phyloP scores from a whole-genome alignment of 2,113 vertebrate species.

The Rhinopomastus cyanomelas region DNA sequence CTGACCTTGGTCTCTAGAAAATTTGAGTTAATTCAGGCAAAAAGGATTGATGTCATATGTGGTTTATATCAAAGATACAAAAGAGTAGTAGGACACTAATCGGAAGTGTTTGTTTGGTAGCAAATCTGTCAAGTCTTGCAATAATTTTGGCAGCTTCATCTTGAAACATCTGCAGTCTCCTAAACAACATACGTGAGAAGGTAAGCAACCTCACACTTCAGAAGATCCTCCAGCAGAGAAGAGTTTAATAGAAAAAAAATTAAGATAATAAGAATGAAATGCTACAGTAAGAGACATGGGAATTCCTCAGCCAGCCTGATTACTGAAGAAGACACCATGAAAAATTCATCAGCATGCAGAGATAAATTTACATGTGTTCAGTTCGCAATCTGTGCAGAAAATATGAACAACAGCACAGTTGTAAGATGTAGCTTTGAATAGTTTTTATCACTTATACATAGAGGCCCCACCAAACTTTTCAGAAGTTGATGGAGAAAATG shows the following conservation, averaged over 20 bases:
- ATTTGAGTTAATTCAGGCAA: slow-evolving; percentile 70
- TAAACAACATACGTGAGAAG: slow-evolving; percentile 41
- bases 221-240: not conserved
- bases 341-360: not conserved
- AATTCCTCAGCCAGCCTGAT: not conserved
- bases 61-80: slow-evolving; percentile 43
- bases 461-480: not conserved
- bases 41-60: slow-evolving; percentile 64
- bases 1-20: slow-evolving; percentile 69
- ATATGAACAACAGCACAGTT: not conserved
- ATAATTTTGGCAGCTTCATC: slow-evolving; percentile 50
- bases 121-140: slow-evolving; percentile 62
- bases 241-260: not conserved
- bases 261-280: not conserved
- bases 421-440: not conserved
- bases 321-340: not conserved
- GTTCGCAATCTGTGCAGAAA: not conserved
- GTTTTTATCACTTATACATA: not conserved
- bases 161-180: slow-evolving; percentile 37
- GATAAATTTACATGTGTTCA: not conserved
- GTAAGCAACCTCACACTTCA: not conserved
- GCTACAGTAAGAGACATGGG: not conserved
- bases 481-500: not conserved
- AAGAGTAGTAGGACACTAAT: slow-evolving; percentile 23
- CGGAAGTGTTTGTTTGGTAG: slow-evolving; percentile 35